Percentiles rank a stretch among this genome's conserved stretches.
These are phyloP conservation scores for Dicyrtomina minuta DNA, from an alignment of 2,888 invertebrate species.

Conservation along the genomic window DNA sequence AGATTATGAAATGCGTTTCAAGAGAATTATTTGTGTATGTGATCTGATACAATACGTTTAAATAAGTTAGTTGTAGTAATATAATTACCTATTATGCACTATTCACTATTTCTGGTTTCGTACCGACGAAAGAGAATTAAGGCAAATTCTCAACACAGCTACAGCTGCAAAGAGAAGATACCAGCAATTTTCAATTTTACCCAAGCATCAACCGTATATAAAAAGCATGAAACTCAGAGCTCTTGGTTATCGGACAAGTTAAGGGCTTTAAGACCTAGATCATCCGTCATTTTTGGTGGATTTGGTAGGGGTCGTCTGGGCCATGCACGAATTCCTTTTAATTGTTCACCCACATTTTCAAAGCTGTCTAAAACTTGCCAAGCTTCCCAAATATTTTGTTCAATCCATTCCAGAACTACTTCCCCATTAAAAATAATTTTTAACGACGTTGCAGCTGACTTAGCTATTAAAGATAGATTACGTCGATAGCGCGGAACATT, in stretches of 20 bases:
- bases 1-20: no score
- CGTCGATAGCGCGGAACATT: slow-evolving; percentile 49
- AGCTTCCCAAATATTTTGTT: slow-evolving; percentile 52
- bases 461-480: slow-evolving; percentile 46
- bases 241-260: slow-evolving; percentile 43
- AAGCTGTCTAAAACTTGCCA: slow-evolving; percentile 48
- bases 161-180: not conserved
- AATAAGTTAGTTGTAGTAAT: not conserved
- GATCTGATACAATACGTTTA: no score
- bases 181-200: not conserved
- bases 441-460: slow-evolving; percentile 47
- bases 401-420: slow-evolving; percentile 52
- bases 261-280: slow-evolving; percentile 44
- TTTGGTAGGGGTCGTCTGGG: slow-evolving; percentile 47
- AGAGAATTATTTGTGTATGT: no score
- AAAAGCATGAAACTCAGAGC: slow-evolving; percentile 24
- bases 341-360: slow-evolving; percentile 46
- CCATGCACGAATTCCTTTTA: slow-evolving; percentile 46
- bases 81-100: not conserved
- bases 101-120: no score
- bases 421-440: slow-evolving; percentile 44
- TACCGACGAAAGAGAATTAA: no score
- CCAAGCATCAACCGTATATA: not conserved
- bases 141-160: not conserved
- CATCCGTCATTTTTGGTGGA: slow-evolving; percentile 47